A percentile compares a stretch with the other conserved stretches of the same genome.
Evolutionary conservation across 2,113 vertebrate genomes (phyloP).

Genomic region (Dryoscopus gambensis): DNA sequence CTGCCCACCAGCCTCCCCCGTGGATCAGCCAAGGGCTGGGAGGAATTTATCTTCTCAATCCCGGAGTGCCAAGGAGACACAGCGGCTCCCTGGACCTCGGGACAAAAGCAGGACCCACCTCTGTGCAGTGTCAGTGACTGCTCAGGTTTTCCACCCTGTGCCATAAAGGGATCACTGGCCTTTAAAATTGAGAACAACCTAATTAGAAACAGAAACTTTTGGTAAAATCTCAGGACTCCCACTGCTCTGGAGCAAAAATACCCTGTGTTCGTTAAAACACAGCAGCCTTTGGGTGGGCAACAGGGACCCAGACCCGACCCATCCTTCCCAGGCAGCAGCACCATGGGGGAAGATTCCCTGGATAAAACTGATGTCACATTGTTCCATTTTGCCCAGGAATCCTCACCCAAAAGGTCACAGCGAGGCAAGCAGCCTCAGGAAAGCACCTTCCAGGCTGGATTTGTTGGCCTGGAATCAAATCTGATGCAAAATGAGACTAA

Average conservation of each 20-base stretch:
- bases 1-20: neutral
- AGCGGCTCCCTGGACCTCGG: rapidly evolving
- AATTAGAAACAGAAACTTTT: constrained; percentile 33
- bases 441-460: neutral
- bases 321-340: neutral
- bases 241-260: neutral
- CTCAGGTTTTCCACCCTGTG: constrained; percentile 10
- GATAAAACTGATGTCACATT: neutral
- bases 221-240: neutral
- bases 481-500: constrained; percentile 11
- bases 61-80: neutral
- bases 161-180: neutral
- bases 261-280: neutral
- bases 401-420: neutral
- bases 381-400: neutral
- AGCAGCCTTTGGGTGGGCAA: neutral
- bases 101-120: neutral
- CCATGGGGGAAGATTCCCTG: neutral
- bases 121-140: neutral
- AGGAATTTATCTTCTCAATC: neutral
- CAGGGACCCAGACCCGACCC: neutral
- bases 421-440: neutral
- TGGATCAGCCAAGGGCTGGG: neutral
- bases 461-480: neutral
- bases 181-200: constrained; percentile 10